phyloP scores from a whole-genome alignment of 2,113 vertebrate genomes.

The Leptobrachium leishanense region DNA sequence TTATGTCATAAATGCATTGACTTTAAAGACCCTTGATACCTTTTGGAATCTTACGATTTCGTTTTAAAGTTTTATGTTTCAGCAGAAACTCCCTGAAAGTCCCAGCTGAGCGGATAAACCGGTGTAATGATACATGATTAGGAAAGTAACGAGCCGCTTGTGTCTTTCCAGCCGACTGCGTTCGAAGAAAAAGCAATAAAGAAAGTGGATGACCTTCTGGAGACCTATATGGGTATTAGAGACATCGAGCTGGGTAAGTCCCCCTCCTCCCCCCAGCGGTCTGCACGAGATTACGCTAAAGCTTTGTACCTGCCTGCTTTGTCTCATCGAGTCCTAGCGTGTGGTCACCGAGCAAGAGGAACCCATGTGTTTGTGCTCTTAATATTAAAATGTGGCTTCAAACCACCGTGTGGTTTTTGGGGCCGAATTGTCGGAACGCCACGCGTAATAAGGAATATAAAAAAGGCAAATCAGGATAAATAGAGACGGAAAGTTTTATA shows the following conservation, averaged over 20 bases:
- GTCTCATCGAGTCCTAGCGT: background rate
- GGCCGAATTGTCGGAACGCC: background rate
- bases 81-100: no score
- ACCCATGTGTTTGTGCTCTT: background rate
- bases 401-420: constrained; percentile 8
- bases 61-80: no score
- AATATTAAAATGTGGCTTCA: constrained; percentile 19
- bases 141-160: no score
- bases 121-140: no score
- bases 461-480: background rate
- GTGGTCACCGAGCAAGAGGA: background rate
- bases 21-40: no score
- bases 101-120: no score
- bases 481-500: constrained; percentile 13
- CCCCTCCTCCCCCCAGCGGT: constrained; percentile 18
- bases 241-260: constrained; percentile 89
- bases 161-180: constrained; percentile 77
- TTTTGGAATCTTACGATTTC: no score
- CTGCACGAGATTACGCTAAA: constrained; percentile 60
- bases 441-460: background rate
- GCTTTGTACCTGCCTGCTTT: constrained; percentile 36
- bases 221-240: constrained; percentile 97
- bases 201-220: constrained; percentile 92
- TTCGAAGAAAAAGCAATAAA: constrained; percentile 86
- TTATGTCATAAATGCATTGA: no score